Evolutionary conservation across 1,140 invertebrate species (phyloP), one percentile per base, ranked within the genome.

Genomic region (Drosophila ironensis): DNA sequence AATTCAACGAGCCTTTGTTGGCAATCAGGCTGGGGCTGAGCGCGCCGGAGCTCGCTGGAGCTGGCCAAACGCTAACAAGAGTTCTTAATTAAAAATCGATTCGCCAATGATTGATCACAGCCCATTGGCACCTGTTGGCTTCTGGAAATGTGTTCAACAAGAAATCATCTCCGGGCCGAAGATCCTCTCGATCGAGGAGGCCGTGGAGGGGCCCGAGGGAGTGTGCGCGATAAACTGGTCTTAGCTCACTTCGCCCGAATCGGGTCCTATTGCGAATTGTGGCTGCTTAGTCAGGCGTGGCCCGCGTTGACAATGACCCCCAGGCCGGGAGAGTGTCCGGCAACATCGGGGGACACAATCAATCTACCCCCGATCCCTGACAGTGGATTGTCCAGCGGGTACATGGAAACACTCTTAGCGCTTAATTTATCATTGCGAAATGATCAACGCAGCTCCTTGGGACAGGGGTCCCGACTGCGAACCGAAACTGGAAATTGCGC

Each of bases 11-110:
- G 67, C 72, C 68, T 72, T 87, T 87, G 87, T 88, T 72, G 63
- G 40, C 73, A 73, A 82, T 63, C 76, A 78, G 28, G 47, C 51
- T 56, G 66, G 40, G 35, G 33, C 40, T 19, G 40, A 40, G 44
- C 7, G 44, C 6, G 20, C 47, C 25, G 28, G 19, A 1, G 14
- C n/a, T 12, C 16, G 12, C 41, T 30, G 27, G 50, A 28, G 76
- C 61, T 75, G 53, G 38, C 59, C 80, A 87, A 77, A 80, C 68
- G 87, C 78, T 88, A 89, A 89, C 87, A 89, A 89, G 87, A 89
- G 78, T 89, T 87, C 87, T 88, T 89, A 89, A 89, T 89, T 89
- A 89, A 89, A 86, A 84, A 89, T 89, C 80, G 84, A 89, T 86
- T 89, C 56, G 56, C 37, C 73, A 71, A 81, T 89, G 87, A 89